Base-by-base conservation (phyloP, 2,888 invertebrate species). In the Allacma fusca region DNA sequence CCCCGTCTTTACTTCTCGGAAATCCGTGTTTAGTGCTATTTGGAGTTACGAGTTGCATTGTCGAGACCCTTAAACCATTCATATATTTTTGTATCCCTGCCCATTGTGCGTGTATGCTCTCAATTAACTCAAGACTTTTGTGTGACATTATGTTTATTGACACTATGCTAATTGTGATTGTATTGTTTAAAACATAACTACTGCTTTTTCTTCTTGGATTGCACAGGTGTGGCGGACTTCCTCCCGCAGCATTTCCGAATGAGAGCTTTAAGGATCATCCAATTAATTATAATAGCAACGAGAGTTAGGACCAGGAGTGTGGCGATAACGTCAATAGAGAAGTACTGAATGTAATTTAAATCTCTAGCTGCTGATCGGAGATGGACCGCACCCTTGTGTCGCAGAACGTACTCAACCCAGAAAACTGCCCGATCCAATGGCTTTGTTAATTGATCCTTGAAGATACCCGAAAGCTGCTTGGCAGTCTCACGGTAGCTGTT, bases 341-440 rank as follows among this genome's bases (percentile, higher is more conserved):
- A 75, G 69, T 81, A 81, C 77, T 84, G 80, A 59, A 79, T 81
- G 34, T 76, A 76, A 67, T 80, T 80, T 0, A 84, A 80, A 43
- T 84, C 80, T 23, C 81, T 76, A 0, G 82, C 78, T 12, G 81
- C 75, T 1, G 83, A 83, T 28, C 83, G 79, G 19, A 85, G 75
- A 64, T 85, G 83, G 12, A 75, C 75, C 0, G 85, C 86, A 9
- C 85, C 67, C 5, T 44, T 77, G 28, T 81, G 80, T 7, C 81
- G 78, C 21, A 81, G 73, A 12, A 80, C 77, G 26, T 77, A 80
- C 34, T 81, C 80, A 19, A 72, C 70, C 80, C 80, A 79, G 28
- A 75, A 81, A 19, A 80, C 34, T n/a, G 80, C 78, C 13, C 43
- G 50, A 43, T 81, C 80, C 2, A 62, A 64, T 1, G 80, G 79